Base-by-base conservation (phyloP, 1,140 invertebrate species). In the Diplogasteroides magnus region DNA sequence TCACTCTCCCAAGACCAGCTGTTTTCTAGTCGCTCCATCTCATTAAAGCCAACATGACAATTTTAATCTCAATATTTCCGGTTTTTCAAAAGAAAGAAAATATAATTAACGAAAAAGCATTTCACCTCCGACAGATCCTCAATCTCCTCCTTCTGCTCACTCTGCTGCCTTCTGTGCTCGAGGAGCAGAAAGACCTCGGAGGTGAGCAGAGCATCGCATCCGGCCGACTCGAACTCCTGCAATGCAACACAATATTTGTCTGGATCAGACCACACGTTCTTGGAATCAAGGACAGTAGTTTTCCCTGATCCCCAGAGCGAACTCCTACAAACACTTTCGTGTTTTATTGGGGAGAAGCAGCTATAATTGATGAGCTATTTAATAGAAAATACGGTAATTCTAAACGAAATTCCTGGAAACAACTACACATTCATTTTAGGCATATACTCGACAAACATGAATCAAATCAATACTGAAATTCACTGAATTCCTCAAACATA, bases 121-220 rank as follows among this genome's bases (percentile, higher is more conserved):
- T 48, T 23, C 29, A 71, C 69, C 84, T 98, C 94, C 0, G 93
- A 95, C 80, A 98, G 79, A 27, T 83, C 82, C 32, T 80, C 78
- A 57, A 84, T 82, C 31, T 98, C 96, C 83, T 98, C 96, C 0
- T 93, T 92, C 64, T 90, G 93, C 85, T 99, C 94, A 85, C 97
- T 98, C 83, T 97, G 94, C 37, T 91, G 90, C 85, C 97, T 96
- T 62, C 96, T 89, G 85, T 98, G 94, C 80, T 98, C 93, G 72
- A 99, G 84, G 68, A 99, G 86, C 90, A 98, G 94, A 79, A 94
- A 91, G 0, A 99, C 97, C 87, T 99, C 97, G 14, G 94, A 97
- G 83, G 98, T 95, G 67, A 98, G 85, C 32, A 99, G 84, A 0
- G 96, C 97, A 86, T 98, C 95, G 61, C 81, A 82, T 2, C 67